phyloP scores from a whole-genome alignment of 35 echinoderm and acorn worm genomes.

The Holothuria glaberrima region DNA sequence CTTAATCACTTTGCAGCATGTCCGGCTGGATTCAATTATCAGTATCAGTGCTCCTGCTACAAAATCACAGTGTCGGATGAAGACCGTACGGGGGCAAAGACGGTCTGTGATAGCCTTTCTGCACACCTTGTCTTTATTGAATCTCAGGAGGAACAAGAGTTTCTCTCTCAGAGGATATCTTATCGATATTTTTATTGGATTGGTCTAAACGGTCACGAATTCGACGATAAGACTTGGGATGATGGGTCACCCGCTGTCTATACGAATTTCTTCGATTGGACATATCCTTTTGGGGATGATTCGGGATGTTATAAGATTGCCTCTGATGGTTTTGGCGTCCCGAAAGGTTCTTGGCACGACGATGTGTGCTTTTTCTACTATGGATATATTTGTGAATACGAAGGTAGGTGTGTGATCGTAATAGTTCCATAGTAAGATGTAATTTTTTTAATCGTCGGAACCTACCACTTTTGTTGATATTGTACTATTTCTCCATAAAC shows the following conservation, averaged over 20 bases:
- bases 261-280: not conserved
- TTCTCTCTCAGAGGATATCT: not conserved
- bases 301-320: conserved; percentile 37
- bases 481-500: not conserved
- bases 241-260: not conserved
- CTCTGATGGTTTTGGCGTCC: not conserved
- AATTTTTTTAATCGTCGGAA: not conserved
- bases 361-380: not conserved
- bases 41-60: conserved; percentile 2
- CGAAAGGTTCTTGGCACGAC: conserved; percentile 1
- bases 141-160: not conserved
- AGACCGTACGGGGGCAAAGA: not conserved
- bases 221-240: conserved; percentile 11
- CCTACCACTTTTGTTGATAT: not conserved
- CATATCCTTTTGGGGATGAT: conserved; percentile 6
- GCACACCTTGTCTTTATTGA: conserved; percentile 39
- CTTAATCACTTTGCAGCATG: not conserved
- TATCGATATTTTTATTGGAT: not conserved
- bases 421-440: no score
- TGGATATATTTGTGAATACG: conserved; percentile 9
- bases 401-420: no score
- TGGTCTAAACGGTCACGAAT: conserved; percentile 15
- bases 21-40: not conserved
- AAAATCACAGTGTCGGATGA: not conserved
- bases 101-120: not conserved